Percentiles rank a stretch among this genome's conserved stretches.
phyloP scores from a whole-genome alignment of 2,113 vertebrate genomes.

The Sinocyclocheilus anophthalmus region DNA sequence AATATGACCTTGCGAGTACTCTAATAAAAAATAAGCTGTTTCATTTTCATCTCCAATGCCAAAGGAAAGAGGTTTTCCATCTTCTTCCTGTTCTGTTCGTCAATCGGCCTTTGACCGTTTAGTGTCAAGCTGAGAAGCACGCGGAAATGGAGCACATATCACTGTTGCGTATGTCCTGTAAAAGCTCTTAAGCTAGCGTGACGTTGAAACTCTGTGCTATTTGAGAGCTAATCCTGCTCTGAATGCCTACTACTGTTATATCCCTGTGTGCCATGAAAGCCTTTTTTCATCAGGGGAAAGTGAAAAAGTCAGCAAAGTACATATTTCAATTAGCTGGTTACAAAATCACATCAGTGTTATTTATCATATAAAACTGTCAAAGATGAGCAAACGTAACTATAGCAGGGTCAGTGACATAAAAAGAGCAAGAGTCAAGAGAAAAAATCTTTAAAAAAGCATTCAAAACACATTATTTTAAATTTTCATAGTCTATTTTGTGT shows the following conservation, averaged over 20 bases:
- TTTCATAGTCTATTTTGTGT: too few species aligned
- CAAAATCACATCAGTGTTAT: not conserved
- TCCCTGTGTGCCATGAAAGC: slow-evolving; percentile 32
- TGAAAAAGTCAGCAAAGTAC: not conserved
- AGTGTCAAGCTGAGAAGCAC: slow-evolving; percentile 43
- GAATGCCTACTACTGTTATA: slow-evolving; percentile 54
- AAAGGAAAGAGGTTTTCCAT: slow-evolving; percentile 38
- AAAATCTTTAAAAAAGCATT: too few species aligned
- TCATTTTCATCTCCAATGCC: slow-evolving; percentile 41
- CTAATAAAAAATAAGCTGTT: slow-evolving; percentile 37
- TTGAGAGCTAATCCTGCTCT: slow-evolving; percentile 65
- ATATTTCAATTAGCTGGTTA: slow-evolving; percentile 15
- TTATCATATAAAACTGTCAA: not conserved
- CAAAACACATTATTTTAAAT: too few species aligned
- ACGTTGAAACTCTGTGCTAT: slow-evolving; percentile 57
- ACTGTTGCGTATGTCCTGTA: slow-evolving; percentile 56
- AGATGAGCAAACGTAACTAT: not conserved
- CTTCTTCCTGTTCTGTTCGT: slow-evolving; percentile 39
- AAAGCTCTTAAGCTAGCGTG: slow-evolving; percentile 61
- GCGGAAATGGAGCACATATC: slow-evolving; percentile 25
- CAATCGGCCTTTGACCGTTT: slow-evolving; percentile 29
- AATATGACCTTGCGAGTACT: slow-evolving; percentile 42
- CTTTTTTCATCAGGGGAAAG: slow-evolving; percentile 31
- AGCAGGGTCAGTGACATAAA: not conserved
- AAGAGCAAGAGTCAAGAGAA: too few species aligned